Base-by-base conservation (phyloP, 2,888 invertebrate genomes). In the Amiota mariae region DNA sequence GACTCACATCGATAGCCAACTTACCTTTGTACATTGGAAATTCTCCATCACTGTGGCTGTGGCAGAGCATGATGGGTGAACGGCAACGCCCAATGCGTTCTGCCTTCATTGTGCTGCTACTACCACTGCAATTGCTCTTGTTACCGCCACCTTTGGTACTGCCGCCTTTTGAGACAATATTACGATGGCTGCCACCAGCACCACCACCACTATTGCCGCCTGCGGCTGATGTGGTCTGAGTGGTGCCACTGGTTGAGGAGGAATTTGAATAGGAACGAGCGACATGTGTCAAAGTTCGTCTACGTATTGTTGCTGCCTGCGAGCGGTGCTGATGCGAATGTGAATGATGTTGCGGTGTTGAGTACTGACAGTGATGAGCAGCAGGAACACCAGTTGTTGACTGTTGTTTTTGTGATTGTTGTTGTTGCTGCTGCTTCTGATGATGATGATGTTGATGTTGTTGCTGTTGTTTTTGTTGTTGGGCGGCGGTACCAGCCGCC, bases 41-140 rank as follows among this genome's bases (percentile, higher is more conserved):
- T 91, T 95, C 95, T 87, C 95, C 94, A 89, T 95, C 95, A 90
- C 95, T 95, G 91, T 94, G 94, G 89, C 95, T 95, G 91, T 95
- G 95, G 81, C 95, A 95, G 89, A 95, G 92, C 94, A 95, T 94
- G 93, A 95, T 95, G 89, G 93, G 93, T 90, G 92, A 93, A 90
- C 92, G 92, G 89, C 92, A 92, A 90, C 92, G 92, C 88, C 92
- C 92, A 90, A 83, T 36, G 20, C 67, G 67, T 13, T 51, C 86
- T 11, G 86, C 83, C 75, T 81, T 71, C 66, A 85, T 86, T 75
- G 83, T 71, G 70, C 81, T 82, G 72, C 87, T 80, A 72, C 81
- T 84, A n/a, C n/a, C n/a, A n/a, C n/a, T n/a, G 56, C 15, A 13
- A 13, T 49, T n/a, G 63, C 20, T 49, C 20, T 61, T 11, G 63